Base-by-base conservation (phyloP, 2,888 invertebrate genomes). In the Troides helena region DNA sequence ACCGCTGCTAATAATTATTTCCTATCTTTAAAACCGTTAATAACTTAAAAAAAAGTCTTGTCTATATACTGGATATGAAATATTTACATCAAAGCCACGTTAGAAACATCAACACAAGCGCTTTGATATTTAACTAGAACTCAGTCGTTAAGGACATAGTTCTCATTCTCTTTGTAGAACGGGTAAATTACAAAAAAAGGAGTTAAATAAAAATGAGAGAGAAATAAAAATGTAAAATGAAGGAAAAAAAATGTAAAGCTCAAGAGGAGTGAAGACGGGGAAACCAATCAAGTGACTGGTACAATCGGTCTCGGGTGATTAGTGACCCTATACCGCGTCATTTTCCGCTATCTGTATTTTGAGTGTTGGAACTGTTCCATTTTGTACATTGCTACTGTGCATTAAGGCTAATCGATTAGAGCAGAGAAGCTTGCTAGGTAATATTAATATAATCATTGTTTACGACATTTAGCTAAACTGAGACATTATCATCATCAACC, bases 221-320 rank as follows among this genome's bases (percentile, higher is more conserved):
- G 81, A 87, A 87, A 87, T 86, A 87, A 88, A 87, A 88, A 87
- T 85, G 85, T 84, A 85, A 87, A 87, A 82, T 79, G 82, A 80
- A 86, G 81, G 87, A 87, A 87, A 86, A 87, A 88, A 87, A 88
- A 87, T 85, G 85, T 84, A 85, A 87, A 83, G 86, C 85, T 82
- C 83, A 77, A 79, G 78, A 80, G 82, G 80, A 80, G 81, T 77
- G 81, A 75, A 77, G 76, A 80, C 77, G 79, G 80, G 85, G 85
- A 83, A 84, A 82, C 75, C 76, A 78, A 80, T 78, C 78, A 80
- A 77, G 76, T 76, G 72, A 72, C 57, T 57, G n/a, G 18, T 57
- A 21, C 76, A 77, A 73, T 77, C 75, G 75, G 73, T 73, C 72
- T 73, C 72, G 72, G 71, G 74, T 71, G 72, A 76, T 79, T 79